A percentile compares a stretch with the other conserved stretches of the same genome.
These are phyloP conservation scores for Stichopus chloronotus DNA, from an alignment of 35 echinoderm and acorn worm genomes.

Conservation along the genomic window DNA sequence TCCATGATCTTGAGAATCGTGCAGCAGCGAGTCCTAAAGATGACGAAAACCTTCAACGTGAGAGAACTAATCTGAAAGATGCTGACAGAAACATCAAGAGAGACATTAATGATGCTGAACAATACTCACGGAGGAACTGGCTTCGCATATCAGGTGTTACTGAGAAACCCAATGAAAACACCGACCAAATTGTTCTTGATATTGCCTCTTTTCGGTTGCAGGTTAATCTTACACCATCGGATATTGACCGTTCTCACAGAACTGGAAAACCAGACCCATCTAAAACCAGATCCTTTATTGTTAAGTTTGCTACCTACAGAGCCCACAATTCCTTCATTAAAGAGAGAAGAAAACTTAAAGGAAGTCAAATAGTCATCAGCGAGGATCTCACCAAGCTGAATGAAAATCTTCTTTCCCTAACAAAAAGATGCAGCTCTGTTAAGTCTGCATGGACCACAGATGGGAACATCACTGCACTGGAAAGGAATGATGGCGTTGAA, in stretches of 20 bases:
- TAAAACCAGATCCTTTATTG: slow-evolving; percentile 11
- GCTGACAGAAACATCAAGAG: neutral
- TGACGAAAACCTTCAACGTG: neutral
- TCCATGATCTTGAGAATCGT: too few relatives aligned
- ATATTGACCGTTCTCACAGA: slow-evolving; percentile 9
- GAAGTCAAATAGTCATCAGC: neutral
- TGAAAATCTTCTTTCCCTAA: neutral
- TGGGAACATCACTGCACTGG: neutral
- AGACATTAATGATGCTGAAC: slow-evolving; percentile 30
- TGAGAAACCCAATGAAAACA: neutral
- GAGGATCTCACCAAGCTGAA: slow-evolving; percentile 32
- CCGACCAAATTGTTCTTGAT: neutral
- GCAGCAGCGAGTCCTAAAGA: neutral
- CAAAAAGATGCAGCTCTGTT: neutral
- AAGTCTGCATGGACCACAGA: slow-evolving; percentile 31
- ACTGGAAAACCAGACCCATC: slow-evolving; percentile 2
- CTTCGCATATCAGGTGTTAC: slow-evolving; percentile 24
- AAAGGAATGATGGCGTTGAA: neutral
- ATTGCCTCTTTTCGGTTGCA: neutral
- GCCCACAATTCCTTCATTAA: slow-evolving; percentile 24
- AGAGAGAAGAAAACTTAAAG: slow-evolving; percentile 30
- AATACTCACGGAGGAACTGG: neutral
- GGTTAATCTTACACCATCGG: slow-evolving; percentile 2
- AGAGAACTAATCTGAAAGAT: neutral
- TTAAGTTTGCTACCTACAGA: slow-evolving; percentile 25